These are phyloP conservation scores for Caenorhabditis afra DNA, from an alignment of 2,888 invertebrate species.

Conservation along the genomic window DNA sequence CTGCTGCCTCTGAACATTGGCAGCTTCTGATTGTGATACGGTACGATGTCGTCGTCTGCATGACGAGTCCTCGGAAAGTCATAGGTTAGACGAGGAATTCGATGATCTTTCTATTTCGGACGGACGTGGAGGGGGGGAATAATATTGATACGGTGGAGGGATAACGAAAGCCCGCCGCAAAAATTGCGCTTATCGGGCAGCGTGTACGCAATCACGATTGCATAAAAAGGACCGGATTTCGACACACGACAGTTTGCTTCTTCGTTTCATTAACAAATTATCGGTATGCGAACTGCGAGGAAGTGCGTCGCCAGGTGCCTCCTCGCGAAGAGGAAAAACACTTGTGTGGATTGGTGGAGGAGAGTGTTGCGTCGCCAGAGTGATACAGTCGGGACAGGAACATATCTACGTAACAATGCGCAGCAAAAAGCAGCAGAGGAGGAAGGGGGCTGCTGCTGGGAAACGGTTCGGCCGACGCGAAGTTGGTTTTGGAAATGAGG, in stretches of 20 bases:
- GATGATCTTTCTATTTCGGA: slow-evolving; percentile 30
- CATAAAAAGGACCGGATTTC: slow-evolving; percentile 57
- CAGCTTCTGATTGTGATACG: slow-evolving; percentile 14
- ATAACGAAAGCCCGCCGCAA: slow-evolving; percentile 23
- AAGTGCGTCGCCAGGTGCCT: neutral
- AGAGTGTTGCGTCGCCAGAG: slow-evolving; percentile 51
- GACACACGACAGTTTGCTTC: neutral
- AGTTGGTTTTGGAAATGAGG: slow-evolving; percentile 58
- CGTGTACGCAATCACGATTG: slow-evolving; percentile 56
- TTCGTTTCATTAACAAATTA: slow-evolving; percentile 51
- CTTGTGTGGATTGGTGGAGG: slow-evolving; percentile 14
- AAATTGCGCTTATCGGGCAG: slow-evolving; percentile 41
- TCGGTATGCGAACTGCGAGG: slow-evolving; percentile 40
- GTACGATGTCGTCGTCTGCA: too few relatives aligned
- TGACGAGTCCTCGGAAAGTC: slow-evolving; percentile 9
- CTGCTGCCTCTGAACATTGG: slow-evolving; percentile 10
- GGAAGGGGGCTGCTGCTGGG: slow-evolving; percentile 41
- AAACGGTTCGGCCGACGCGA: slow-evolving; percentile 32
- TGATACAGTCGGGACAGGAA: slow-evolving; percentile 45
- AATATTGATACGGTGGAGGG: slow-evolving; percentile 51
- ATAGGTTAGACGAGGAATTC: slow-evolving; percentile 26
- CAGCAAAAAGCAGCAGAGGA: slow-evolving; percentile 22
- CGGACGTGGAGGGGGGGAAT: slow-evolving; percentile 20
- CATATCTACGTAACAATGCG: slow-evolving; percentile 52
- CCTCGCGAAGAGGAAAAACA: slow-evolving; percentile 4